phyloP scores from a whole-genome alignment of 2,113 vertebrate genomes.

The Lontra canadensis region DNA sequence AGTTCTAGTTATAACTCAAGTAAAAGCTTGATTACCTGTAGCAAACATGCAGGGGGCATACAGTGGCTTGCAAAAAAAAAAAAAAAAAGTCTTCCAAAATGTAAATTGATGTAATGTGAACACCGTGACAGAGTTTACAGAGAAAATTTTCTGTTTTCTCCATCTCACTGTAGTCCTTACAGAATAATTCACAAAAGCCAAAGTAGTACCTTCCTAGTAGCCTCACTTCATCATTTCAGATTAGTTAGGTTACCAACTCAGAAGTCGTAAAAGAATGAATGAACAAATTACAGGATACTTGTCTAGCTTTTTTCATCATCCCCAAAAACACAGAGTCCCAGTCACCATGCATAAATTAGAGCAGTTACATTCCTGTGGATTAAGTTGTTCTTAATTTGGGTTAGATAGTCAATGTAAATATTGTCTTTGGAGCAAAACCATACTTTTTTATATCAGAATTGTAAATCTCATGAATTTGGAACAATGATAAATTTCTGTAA shows the following conservation, averaged over 20 bases:
- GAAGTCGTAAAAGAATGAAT: constrained; percentile 67
- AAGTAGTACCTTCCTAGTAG: constrained; percentile 32
- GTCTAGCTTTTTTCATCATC: constrained; percentile 37
- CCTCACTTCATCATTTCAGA: constrained; percentile 70
- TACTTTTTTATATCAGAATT: constrained; percentile 47
- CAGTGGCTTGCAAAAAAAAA: constrained; percentile 39
- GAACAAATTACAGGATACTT: constrained; percentile 70
- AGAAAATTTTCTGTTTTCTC: constrained; percentile 28
- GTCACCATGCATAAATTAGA: constrained; percentile 66
- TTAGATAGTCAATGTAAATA: constrained; percentile 66
- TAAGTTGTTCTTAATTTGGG: constrained; percentile 74
- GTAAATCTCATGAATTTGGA: constrained; percentile 10
- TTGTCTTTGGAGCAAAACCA: constrained; percentile 65
- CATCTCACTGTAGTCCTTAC: background rate
- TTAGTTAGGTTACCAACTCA: constrained; percentile 79
- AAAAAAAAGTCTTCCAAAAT: constrained; percentile 49
- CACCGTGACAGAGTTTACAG: background rate
- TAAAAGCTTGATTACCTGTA: constrained; percentile 59
- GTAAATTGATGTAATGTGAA: background rate
- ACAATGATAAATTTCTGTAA: constrained; percentile 30
- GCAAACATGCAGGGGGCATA: constrained; percentile 37
- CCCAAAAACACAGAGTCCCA: constrained; percentile 43
- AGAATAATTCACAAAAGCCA: constrained; percentile 29
- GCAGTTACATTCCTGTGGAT: constrained; percentile 73
- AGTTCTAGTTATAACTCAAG: background rate